Base-by-base conservation (phyloP, 2,888 invertebrate species). In the Xestia sexstrigata region DNA sequence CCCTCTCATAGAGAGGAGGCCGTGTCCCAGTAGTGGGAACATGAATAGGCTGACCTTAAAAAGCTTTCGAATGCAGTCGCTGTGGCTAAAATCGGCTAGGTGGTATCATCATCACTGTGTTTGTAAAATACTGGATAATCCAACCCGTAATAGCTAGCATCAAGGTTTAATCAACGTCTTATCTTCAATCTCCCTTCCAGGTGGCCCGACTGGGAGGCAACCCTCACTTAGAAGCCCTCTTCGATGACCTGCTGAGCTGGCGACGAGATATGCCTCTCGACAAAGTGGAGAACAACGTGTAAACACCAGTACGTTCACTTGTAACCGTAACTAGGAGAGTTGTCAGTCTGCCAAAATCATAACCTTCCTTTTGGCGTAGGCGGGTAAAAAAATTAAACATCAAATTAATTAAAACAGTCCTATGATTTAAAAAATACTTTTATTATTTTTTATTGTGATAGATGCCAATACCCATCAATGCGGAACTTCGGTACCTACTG, bases 201-300 rank as follows among this genome's bases (percentile, higher is more conserved):
- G 97, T 97, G 58, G 93, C 97, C 13, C 97, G 97, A 73, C 96
- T 99, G 20, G 99, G 99, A 20, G 98, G 98, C 8, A 99, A 99
- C 95, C 98, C 98, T 1, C 97, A 98, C 75, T 97, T 99, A 95
- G 97, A 98, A 85, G 96, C 97, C 13, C 94, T 99, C n/a, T 95
- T 99, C 9, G 98, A 98, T 90, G 98, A 98, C 87, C 93, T 98
- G 52, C 92, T 98, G 6, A 97, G 97, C 81, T 98, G 98, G 98
- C 93, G 95, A 71, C 94, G 93, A 49, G 92, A 93, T 35, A 65
- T 83, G 79, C 60, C 88, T 76, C 73, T 81, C 49, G 70, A 87
- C 82, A 42, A 83, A 7, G 78, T 90, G 2, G 86, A 89, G 17
- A 87, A 87, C 17, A 90, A 91, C 83, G 86, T 86, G 26, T 89